A percentile compares a stretch with the other conserved stretches of the same genome.
Evolutionary conservation across 2,797 vertebrate genomes (phyloP).

Genomic region (Pristis pectinata): DNA sequence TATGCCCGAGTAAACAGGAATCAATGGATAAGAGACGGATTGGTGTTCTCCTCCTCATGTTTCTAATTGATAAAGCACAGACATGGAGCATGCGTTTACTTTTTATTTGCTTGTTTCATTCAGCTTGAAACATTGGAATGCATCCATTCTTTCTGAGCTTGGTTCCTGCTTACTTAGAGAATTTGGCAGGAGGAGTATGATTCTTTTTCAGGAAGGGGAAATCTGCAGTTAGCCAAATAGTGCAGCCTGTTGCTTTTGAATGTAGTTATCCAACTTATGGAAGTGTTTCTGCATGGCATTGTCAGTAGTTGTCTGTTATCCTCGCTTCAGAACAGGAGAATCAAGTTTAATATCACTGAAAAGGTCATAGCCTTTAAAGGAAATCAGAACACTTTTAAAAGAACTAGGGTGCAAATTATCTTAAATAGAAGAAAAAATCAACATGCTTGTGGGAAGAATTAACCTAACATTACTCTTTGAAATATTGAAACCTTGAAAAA

Average conservation of each 20-base stretch:
- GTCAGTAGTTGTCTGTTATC: background rate
- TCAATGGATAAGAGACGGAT: background rate
- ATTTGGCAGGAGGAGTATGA: background rate
- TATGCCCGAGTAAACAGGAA: background rate
- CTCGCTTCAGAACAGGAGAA: background rate
- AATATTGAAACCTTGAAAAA: too few species aligned
- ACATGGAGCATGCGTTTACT: background rate
- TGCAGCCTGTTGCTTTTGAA: background rate
- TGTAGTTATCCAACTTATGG: background rate
- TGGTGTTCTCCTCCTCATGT: background rate
- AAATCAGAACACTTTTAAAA: background rate
- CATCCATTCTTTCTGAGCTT: background rate
- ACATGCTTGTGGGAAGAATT: background rate
- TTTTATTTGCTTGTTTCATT: background rate
- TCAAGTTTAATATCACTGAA: background rate
- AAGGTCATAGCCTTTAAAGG: background rate
- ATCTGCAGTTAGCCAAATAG: background rate
- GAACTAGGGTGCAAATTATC: background rate
- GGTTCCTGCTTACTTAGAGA: background rate
- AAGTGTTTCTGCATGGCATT: background rate
- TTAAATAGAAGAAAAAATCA: background rate
- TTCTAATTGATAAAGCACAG: background rate
- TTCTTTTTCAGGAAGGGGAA: background rate
- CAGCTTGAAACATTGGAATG: background rate
- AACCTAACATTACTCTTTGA: background rate